Evolutionary conservation across 92 coral and sea anemone genomes (phyloP), one percentile per base, ranked within the genome.

Genomic region (Montipora capitata): DNA sequence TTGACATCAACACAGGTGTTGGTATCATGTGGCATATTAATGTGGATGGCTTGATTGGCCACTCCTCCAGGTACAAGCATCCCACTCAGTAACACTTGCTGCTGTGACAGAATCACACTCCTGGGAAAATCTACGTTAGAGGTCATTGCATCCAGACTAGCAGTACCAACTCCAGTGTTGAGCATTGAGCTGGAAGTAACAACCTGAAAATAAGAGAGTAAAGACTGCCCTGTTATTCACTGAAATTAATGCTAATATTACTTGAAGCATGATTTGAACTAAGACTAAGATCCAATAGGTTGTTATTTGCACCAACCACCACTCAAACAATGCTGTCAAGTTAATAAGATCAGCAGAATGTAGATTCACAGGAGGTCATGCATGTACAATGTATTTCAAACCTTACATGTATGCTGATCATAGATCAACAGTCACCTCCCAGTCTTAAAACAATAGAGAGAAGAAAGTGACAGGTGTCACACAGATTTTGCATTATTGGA

Each of bases 61-160:
- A 79, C 87, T 10, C 87, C 93, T 40, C 96, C 98, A 56, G 95
- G 93, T 11, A 85, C 74, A 6, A 95, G 91, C 94, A 95, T 88
- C 45, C 93, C 92, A 54, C 98, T 91, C 78, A 94, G 74, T 71
- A 95, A 73, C 39, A 94, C 90, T 42, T 93, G 94, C 82, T 95
- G 96, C 16, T 94, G 91, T 2, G 96, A 88, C 48, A 95, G 76
- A 58, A 95, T 92, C 8, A 95, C 90, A 59, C 90, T 82, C 27
- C 93, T 91, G 18, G 88, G 74, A 62, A 93, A 93, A 49, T 95
- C 98, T 62, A 94, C 89, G 1, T 94, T 65, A 15, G 96, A 89
- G 69, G 94, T 93, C 89, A 95, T 76, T 69, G 82, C 96, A 72
- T 91, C 88, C 57, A 95, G 84, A 12, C 87, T 58, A 40, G 94